phyloP scores from a whole-genome alignment of 1,140 invertebrate species.

The Lethrus apterus region DNA sequence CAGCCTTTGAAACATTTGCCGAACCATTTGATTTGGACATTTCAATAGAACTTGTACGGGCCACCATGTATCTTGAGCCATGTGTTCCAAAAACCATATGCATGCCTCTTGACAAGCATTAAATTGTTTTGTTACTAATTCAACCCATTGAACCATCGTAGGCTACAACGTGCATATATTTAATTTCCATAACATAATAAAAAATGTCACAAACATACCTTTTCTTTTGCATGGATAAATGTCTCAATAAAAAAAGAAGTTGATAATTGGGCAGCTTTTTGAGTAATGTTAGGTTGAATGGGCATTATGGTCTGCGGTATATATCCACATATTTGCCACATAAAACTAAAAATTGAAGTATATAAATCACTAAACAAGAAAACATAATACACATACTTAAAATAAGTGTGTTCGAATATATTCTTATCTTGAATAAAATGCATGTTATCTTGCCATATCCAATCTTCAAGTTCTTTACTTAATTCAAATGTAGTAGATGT shows the following conservation, averaged over 20 bases:
- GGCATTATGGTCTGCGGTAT: slow-evolving; percentile 82
- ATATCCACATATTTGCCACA: slow-evolving; percentile 92
- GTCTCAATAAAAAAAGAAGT: slow-evolving; percentile 94
- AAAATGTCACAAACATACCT: slow-evolving; percentile 47
- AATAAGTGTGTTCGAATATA: slow-evolving; percentile 92
- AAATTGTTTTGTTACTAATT: slow-evolving; percentile 89
- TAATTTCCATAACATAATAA: slow-evolving; percentile 7
- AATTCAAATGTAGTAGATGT: slow-evolving; percentile 48
- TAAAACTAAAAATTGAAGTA: slow-evolving; percentile 60
- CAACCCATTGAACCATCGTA: slow-evolving; percentile 94
- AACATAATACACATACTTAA: slow-evolving; percentile 58
- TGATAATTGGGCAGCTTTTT: slow-evolving; percentile 79
- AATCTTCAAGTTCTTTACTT: slow-evolving; percentile 74
- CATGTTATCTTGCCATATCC: slow-evolving; percentile 95
- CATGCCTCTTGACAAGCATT: slow-evolving; percentile 84
- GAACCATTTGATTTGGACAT: slow-evolving; percentile 91
- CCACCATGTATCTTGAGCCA: slow-evolving; percentile 92
- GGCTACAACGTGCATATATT: slow-evolving; percentile 50
- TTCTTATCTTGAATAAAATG: slow-evolving; percentile 92
- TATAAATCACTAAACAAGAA: slow-evolving; percentile 1
- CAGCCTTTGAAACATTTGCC: slow-evolving; percentile 88
- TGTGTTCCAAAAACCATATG: slow-evolving; percentile 87
- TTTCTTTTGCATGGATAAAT: slow-evolving; percentile 94
- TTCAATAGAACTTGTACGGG: slow-evolving; percentile 85
- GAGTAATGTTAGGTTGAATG: slow-evolving; percentile 68